phyloP scores from a whole-genome alignment of 2,888 invertebrate genomes.

The Protodeltote pygarga region DNA sequence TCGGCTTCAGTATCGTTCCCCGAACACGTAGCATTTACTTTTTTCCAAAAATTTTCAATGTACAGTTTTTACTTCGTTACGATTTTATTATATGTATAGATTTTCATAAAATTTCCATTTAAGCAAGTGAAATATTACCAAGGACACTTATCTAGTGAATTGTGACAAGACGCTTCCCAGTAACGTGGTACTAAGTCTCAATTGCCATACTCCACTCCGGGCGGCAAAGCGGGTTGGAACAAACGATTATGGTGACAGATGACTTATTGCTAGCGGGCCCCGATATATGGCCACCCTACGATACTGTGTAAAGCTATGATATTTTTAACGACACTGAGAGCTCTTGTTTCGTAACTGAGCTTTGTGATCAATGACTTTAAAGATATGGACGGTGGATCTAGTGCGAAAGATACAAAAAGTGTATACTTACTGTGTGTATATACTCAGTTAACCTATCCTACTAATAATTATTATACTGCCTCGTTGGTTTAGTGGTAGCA shows the following conservation, averaged over 20 bases:
- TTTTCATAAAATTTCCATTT: conserved; percentile 9
- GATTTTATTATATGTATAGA: too few relatives aligned
- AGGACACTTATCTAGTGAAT: conserved; percentile 39
- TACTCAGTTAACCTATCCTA: too few relatives aligned
- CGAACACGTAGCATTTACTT: too few relatives aligned
- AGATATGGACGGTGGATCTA: too few relatives aligned
- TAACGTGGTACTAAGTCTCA: conserved; percentile 39
- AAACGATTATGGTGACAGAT: conserved; percentile 68
- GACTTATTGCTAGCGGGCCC: conserved; percentile 60
- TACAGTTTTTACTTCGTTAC: too few relatives aligned
- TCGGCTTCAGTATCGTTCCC: too few relatives aligned
- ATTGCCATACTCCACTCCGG: conserved; percentile 50
- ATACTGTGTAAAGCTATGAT: conserved; percentile 6
- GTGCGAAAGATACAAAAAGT: too few relatives aligned
- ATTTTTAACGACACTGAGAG: conserved; percentile 26
- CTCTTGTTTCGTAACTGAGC: conserved; percentile 5
- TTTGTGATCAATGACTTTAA: too few relatives aligned
- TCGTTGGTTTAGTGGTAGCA: too few relatives aligned
- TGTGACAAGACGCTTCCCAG: conserved; percentile 22
- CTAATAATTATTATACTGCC: too few relatives aligned
- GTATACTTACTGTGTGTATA: too few relatives aligned
- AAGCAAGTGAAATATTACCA: conserved; percentile 24
- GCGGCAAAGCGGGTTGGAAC: conserved; percentile 61
- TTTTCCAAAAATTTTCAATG: too few relatives aligned
- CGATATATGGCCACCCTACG: conserved; percentile 37